Conservation (phyloP, 2,888 invertebrate species). For the Tethea ocularis region DNA sequence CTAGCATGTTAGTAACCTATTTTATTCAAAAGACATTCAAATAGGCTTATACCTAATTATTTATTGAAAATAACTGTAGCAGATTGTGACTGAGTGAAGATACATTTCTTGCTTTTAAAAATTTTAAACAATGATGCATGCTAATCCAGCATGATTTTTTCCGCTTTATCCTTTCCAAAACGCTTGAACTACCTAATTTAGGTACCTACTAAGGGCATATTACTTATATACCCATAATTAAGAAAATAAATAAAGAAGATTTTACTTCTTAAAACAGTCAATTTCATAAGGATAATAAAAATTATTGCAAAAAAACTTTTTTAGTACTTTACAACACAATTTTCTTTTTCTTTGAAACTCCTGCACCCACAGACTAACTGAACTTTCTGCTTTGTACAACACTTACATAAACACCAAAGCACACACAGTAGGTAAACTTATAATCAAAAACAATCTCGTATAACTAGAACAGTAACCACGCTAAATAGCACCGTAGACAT, state of each 20-base stretch:
- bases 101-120: neutral
- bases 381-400: neutral
- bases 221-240: no score
- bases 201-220: no score
- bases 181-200: neutral
- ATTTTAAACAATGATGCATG: neutral
- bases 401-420: neutral
- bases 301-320: neutral
- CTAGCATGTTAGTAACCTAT: slow-evolving; percentile 8
- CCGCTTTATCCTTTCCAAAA: neutral
- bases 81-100: neutral
- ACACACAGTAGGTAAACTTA: neutral
- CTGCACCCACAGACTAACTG: neutral
- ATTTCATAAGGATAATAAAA: no score
- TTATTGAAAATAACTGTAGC: neutral
- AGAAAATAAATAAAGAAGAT: no score
- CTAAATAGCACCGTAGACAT: neutral
- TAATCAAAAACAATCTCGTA: neutral
- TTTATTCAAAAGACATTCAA: neutral
- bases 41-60: neutral
- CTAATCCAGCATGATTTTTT: neutral
- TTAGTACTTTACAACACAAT: neutral
- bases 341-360: neutral
- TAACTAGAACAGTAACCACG: neutral
- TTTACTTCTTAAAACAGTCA: neutral